These are phyloP conservation scores for Hydrolagus colliei DNA, from an alignment of 2,797 vertebrate species.

Conservation along the genomic window DNA sequence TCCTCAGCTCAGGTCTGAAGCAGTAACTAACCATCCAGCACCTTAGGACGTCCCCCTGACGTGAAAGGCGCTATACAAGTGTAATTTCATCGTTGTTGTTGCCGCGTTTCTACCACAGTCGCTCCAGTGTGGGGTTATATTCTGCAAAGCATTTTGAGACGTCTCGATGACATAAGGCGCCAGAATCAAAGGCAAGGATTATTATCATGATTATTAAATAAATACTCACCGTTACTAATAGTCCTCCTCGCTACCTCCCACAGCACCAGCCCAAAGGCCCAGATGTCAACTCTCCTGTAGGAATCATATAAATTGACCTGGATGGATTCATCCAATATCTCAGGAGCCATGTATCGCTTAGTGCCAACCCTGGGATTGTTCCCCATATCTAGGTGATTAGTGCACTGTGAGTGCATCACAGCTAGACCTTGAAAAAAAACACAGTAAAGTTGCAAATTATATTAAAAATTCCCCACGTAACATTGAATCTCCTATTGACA, in stretches of 20 bases:
- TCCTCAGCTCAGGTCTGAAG: too few relatives aligned
- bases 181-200: too few relatives aligned
- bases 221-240: constrained; percentile 83
- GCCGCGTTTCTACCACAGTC: too few relatives aligned
- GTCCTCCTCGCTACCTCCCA: constrained; percentile 93
- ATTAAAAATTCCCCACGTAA: neutral
- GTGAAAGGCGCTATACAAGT: too few relatives aligned
- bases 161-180: too few relatives aligned
- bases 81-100: too few relatives aligned
- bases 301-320: constrained; percentile 96
- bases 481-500: neutral
- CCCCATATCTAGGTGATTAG: constrained; percentile 88
- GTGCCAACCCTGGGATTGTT: constrained; percentile 96
- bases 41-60: too few relatives aligned
- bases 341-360: constrained; percentile 96
- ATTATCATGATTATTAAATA: neutral
- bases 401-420: constrained; percentile 96
- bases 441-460: constrained; percentile 14
- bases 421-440: constrained; percentile 67
- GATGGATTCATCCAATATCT: constrained; percentile 88
- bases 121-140: too few relatives aligned
- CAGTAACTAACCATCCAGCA: too few relatives aligned
- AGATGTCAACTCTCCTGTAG: constrained; percentile 91
- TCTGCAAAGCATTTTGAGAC: too few relatives aligned
- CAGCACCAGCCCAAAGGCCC: constrained; percentile 89